phyloP scores from a whole-genome alignment of 1,140 invertebrate genomes.

The Alviniconcha marisindica region DNA sequence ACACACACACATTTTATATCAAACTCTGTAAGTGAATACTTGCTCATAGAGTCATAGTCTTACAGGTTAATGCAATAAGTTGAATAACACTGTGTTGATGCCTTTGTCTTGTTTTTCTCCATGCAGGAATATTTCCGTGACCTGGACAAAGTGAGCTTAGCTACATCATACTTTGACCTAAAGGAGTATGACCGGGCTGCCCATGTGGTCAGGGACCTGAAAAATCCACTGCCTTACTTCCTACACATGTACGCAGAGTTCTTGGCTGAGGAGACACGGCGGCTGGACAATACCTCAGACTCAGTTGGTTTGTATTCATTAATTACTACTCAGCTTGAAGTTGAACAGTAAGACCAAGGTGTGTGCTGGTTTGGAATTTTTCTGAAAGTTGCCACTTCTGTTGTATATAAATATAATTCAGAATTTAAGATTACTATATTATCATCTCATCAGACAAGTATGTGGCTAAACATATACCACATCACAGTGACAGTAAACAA shows the following conservation, averaged over 20 bases:
- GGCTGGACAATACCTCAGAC: conserved; percentile 89
- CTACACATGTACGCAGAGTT: conserved; percentile 91
- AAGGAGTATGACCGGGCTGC: conserved; percentile 95
- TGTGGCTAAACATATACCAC: too few relatives aligned
- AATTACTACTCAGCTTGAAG: too few relatives aligned
- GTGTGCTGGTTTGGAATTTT: too few relatives aligned
- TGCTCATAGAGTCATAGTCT: too few relatives aligned
- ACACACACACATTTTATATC: too few relatives aligned
- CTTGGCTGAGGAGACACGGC: conserved; percentile 90
- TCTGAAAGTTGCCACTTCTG: too few relatives aligned
- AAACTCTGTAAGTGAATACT: too few relatives aligned
- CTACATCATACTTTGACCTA: conserved; percentile 93
- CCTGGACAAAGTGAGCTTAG: conserved; percentile 85
- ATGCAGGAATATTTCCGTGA: conserved; percentile 75
- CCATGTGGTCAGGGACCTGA: conserved; percentile 86
- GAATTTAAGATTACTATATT: not conserved
- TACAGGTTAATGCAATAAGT: too few relatives aligned
- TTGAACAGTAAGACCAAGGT: too few relatives aligned
- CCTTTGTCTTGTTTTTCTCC: not conserved
- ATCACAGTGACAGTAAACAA: too few relatives aligned
- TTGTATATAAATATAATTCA: not conserved
- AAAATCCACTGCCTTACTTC: conserved; percentile 84
- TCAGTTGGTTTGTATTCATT: conserved; percentile 79
- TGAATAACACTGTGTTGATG: too few relatives aligned
- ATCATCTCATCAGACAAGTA: too few relatives aligned